These are phyloP conservation scores for Drosophila prostipennis DNA, from an alignment of 2,888 invertebrate species.

Conservation along the genomic window DNA sequence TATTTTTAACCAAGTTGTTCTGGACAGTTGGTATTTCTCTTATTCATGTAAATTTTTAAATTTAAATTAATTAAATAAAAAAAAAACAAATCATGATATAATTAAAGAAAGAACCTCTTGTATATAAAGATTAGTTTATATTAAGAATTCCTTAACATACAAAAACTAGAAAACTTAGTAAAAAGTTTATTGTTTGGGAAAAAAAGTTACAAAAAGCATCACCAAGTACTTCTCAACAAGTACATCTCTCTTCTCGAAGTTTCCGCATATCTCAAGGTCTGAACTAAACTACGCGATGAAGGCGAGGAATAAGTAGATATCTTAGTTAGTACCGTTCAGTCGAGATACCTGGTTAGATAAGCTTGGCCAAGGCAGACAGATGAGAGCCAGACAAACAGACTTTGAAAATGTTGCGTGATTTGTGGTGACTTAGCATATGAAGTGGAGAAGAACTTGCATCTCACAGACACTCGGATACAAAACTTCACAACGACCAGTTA, in stretches of 20 bases:
- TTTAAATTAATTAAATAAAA: no score
- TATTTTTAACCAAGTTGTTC: no score
- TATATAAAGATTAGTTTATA: no score
- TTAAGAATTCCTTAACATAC: no score
- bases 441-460: slow-evolving; percentile 11
- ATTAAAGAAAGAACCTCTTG: no score
- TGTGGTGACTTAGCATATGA: slow-evolving; percentile 35
- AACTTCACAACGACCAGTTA: slow-evolving; percentile 11
- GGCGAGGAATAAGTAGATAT: slow-evolving; percentile 13
- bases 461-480: slow-evolving; percentile 12
- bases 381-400: slow-evolving; percentile 43
- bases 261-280: slow-evolving; percentile 16
- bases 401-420: slow-evolving; percentile 43
- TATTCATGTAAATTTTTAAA: no score
- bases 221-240: neutral
- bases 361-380: slow-evolving; percentile 24
- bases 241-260: neutral
- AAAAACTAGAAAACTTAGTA: no score
- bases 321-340: slow-evolving; percentile 35
- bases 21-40: no score
- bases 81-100: no score
- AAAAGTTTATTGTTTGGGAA: neutral
- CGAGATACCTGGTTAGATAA: slow-evolving; percentile 43
- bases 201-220: neutral
- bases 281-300: neutral